A percentile compares a stretch with the other conserved stretches of the same genome.
Conservation (phyloP, 2,797 vertebrate genomes). For the Gymnothorax reevesii region DNA sequence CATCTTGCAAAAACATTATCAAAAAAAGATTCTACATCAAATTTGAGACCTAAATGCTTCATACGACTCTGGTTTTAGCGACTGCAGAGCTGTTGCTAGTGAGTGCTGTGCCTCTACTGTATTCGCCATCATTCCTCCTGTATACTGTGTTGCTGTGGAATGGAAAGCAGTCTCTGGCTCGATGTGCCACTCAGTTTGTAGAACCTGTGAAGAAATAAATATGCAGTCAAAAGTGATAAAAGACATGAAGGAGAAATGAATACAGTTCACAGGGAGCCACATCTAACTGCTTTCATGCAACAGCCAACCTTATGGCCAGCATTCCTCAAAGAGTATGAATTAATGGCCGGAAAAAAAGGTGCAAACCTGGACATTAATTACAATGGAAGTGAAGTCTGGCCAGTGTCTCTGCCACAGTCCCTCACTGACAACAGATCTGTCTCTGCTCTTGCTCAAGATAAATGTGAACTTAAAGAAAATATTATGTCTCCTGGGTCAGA, state of each 20-base stretch:
- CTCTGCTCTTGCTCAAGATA: constrained; percentile 31
- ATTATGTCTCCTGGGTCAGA: constrained; percentile 30
- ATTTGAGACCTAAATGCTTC: no score
- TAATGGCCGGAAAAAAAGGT: constrained; percentile 42
- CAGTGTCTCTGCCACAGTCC: not conserved
- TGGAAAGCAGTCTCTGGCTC: not conserved
- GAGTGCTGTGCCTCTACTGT: not conserved
- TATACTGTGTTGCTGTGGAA: not conserved
- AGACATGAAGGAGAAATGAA: not conserved
- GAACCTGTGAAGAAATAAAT: not conserved
- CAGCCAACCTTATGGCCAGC: constrained; percentile 27
- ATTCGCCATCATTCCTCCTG: not conserved
- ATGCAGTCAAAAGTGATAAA: not conserved
- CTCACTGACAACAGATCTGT: constrained; percentile 35
- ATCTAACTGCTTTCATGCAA: constrained; percentile 39
- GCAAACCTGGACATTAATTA: constrained; percentile 27
- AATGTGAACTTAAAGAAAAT: constrained; percentile 43
- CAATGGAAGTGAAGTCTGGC: constrained; percentile 21
- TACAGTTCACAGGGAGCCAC: constrained; percentile 34
- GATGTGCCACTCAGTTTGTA: not conserved
- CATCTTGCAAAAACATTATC: no score
- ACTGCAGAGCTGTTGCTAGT: not conserved
- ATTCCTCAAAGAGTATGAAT: constrained; percentile 27
- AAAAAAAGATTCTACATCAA: no score
- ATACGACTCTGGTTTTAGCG: no score